A percentile compares a stretch with the other conserved stretches of the same genome.
These are phyloP conservation scores for Plestiodon gilberti DNA, from an alignment of 2,113 vertebrate species.

Conservation along the genomic window DNA sequence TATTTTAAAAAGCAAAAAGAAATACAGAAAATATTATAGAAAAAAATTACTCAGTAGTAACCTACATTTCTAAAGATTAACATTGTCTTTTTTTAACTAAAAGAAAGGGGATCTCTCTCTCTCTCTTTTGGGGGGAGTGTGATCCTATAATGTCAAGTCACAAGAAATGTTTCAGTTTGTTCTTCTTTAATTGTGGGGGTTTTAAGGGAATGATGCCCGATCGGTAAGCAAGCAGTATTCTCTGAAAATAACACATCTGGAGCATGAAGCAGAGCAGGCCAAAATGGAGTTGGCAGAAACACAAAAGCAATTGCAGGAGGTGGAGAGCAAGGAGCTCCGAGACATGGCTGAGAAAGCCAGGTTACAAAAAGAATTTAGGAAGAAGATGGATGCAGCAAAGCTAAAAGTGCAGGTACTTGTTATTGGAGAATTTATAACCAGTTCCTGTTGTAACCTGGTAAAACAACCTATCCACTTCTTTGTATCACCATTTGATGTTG, in stretches of 20 bases:
- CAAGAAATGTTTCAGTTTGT: neutral
- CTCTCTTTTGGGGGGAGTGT: neutral
- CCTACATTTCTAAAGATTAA: neutral
- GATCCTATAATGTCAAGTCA: neutral
- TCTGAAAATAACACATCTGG: conserved; percentile 76
- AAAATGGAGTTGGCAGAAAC: conserved; percentile 76
- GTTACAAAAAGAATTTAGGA: conserved; percentile 78
- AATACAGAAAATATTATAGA: no score
- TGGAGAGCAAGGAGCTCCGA: conserved; percentile 76
- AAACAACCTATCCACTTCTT: neutral
- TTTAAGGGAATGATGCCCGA: conserved; percentile 80
- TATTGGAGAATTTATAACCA: neutral
- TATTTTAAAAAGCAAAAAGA: no score
- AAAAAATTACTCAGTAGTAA: no score
- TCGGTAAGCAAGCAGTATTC: conserved; percentile 79
- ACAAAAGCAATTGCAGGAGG: conserved; percentile 76
- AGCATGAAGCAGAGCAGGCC: conserved; percentile 76
- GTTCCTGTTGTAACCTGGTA: neutral
- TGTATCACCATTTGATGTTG: neutral
- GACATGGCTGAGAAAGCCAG: conserved; percentile 73
- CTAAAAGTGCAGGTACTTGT: conserved; percentile 78
- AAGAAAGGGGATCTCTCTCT: neutral
- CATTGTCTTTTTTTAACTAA: neutral
- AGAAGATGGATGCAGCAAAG: conserved; percentile 79
- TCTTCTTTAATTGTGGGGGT: conserved; percentile 13